phyloP scores from a whole-genome alignment of 2,113 vertebrate species.

The Brienomyrus brachyistius region DNA sequence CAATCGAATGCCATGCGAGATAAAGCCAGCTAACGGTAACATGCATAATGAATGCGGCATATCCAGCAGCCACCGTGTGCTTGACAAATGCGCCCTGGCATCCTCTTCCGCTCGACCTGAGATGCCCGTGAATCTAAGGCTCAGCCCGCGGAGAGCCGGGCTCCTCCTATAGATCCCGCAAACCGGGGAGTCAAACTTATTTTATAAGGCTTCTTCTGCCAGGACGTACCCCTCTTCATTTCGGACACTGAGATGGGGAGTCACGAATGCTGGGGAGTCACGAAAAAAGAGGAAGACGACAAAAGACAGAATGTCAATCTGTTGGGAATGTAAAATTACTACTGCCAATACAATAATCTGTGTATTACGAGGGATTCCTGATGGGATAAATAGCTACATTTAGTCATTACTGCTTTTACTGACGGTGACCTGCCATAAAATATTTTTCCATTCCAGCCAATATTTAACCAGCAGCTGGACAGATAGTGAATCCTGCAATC shows the following conservation, averaged over 20 bases:
- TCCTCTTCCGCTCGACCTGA: conserved; percentile 15
- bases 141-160: not conserved
- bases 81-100: conserved; percentile 3
- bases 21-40: not conserved
- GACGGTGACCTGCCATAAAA: not conserved
- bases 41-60: conserved; percentile 11
- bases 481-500: not conserved
- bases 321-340: not conserved
- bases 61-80: not conserved
- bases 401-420: not conserved
- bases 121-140: not conserved
- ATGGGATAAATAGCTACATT: not conserved
- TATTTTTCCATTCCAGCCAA: not conserved
- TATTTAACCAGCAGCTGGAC: not conserved
- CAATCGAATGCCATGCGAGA: not conserved
- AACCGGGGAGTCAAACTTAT: not conserved
- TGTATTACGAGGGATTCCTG: too few species aligned
- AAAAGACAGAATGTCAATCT: not conserved
- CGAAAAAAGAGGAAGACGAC: not conserved
- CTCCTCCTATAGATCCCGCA: not conserved
- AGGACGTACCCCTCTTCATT: not conserved
- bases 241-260: not conserved
- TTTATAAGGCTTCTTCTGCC: not conserved
- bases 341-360: not conserved
- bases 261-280: not conserved